Conservation (phyloP, 1,140 invertebrate genomes). For the Bactericera cockerelli region DNA sequence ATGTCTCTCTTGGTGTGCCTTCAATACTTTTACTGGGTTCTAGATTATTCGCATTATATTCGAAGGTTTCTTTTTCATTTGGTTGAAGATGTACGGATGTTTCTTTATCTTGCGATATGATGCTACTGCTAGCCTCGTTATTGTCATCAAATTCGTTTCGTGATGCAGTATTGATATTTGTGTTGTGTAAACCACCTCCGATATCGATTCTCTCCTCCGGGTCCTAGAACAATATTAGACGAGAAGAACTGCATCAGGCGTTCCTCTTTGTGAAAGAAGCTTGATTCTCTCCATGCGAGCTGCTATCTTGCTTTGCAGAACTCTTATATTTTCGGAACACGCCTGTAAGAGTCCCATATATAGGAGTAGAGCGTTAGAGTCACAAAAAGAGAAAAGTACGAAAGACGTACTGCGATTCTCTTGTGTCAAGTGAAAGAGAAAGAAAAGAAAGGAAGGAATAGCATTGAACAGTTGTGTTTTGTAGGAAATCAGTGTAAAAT, state of each 20-base stretch:
- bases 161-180: too few species aligned
- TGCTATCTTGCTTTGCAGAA: slow-evolving; percentile 72
- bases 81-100: too few species aligned
- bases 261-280: slow-evolving; percentile 65
- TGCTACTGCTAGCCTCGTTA: too few species aligned
- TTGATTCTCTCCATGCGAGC: slow-evolving; percentile 75
- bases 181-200: too few species aligned
- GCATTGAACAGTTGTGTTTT: background rate
- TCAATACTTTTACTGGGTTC: too few species aligned
- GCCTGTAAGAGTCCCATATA: slow-evolving; percentile 37
- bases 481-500: background rate
- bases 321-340: slow-evolving; percentile 67
- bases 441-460: slow-evolving; percentile 7
- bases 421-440: slow-evolving; percentile 5
- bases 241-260: slow-evolving; percentile 47
- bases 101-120: too few species aligned
- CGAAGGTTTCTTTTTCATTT: too few species aligned
- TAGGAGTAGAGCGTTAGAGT: slow-evolving; percentile 19
- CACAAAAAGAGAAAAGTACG: slow-evolving; percentile 13
- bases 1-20: too few species aligned
- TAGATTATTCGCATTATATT: too few species aligned
- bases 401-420: slow-evolving; percentile 1
- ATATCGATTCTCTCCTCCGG: background rate
- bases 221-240: slow-evolving; percentile 7
- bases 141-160: too few species aligned